Evolutionary conservation across 2,888 invertebrate genomes (phyloP).

Genomic region (Noctuana brunneofusca): DNA sequence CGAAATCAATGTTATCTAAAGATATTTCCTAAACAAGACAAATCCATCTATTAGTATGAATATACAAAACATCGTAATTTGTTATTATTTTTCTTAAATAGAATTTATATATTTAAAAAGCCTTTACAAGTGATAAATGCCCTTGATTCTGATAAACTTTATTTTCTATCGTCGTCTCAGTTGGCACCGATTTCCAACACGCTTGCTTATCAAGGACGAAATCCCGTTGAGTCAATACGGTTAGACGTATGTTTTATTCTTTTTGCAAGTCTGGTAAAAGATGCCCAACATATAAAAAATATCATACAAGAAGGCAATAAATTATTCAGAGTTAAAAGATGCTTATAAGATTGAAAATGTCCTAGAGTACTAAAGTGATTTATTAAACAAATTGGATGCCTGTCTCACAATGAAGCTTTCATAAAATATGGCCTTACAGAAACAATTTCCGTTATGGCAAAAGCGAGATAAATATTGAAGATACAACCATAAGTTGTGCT

Average conservation of each 20-base stretch:
- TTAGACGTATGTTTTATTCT: not conserved
- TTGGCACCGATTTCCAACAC: constrained; percentile 11
- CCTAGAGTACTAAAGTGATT: not conserved
- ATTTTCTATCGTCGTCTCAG: constrained; percentile 7
- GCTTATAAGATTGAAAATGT: not conserved
- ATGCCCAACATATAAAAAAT: not conserved
- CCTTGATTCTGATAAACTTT: constrained; percentile 1
- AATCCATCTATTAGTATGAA: too few species aligned
- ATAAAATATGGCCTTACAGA: not conserved
- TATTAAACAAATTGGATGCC: constrained; percentile 4
- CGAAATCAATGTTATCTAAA: too few species aligned
- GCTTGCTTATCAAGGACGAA: constrained; percentile 19
- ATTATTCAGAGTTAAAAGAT: not conserved
- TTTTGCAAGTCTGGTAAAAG: not conserved
- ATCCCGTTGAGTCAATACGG: not conserved
- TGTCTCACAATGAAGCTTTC: not conserved
- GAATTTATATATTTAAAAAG: not conserved
- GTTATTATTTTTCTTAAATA: too few species aligned
- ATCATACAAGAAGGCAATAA: not conserved
- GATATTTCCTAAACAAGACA: too few species aligned
- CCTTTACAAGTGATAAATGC: not conserved
- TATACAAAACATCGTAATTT: too few species aligned
- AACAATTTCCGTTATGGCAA: not conserved
- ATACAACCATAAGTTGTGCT: too few species aligned
- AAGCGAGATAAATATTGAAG: not conserved